Conservation (phyloP, 2,797 vertebrate species). For the Sebastes steindachneri region DNA sequence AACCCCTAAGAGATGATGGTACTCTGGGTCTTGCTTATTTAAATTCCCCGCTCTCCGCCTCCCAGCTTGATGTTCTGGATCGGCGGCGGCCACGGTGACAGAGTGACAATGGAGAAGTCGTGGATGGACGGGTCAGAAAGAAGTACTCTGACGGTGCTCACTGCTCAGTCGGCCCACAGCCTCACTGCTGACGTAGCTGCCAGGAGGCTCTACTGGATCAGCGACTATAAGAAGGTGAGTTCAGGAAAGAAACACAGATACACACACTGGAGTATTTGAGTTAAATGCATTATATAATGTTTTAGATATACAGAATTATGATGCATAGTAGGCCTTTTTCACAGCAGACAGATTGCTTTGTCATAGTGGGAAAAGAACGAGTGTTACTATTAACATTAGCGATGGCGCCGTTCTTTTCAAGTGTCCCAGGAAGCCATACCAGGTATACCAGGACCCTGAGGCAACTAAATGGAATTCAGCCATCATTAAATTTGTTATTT, state of each 20-base stretch:
- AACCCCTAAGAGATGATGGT: not conserved
- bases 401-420: not conserved
- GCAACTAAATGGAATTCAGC: not conserved
- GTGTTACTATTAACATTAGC: no score
- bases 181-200: conserved; percentile 86
- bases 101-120: conserved; percentile 83
- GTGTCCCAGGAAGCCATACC: no score
- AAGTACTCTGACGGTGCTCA: conserved; percentile 79
- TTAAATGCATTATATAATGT: not conserved
- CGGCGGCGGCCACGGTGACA: conserved; percentile 74
- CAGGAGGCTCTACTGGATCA: conserved; percentile 91
- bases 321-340: not conserved
- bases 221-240: conserved; percentile 87
- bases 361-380: not conserved
- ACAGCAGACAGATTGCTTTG: not conserved
- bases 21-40: not conserved
- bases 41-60: not conserved
- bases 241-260: not conserved
- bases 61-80: conserved; percentile 91
- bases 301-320: not conserved
- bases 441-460: not conserved
- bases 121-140: conserved; percentile 91
- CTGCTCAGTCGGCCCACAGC: conserved; percentile 84
- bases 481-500: no score
- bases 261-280: not conserved